Conservation (phyloP, 2,113 vertebrate species). For the Phalacrocorax carbo region DNA sequence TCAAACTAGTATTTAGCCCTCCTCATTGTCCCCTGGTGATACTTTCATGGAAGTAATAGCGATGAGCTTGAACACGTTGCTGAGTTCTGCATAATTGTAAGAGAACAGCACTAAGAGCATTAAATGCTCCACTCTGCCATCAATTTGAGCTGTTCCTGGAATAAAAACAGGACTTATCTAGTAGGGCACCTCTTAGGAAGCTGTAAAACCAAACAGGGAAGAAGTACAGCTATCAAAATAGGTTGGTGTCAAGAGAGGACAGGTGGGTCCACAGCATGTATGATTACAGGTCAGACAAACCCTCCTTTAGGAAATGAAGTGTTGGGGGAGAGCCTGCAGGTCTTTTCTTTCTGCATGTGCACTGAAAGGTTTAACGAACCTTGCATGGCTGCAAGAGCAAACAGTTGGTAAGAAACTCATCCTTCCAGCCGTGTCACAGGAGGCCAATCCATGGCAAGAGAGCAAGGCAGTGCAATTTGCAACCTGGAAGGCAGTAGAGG, state of each 20-base stretch:
- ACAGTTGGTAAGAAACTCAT: not conserved
- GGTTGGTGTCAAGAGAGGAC: not conserved
- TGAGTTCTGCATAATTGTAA: not conserved
- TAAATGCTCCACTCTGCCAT: not conserved
- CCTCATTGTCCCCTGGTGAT: not conserved
- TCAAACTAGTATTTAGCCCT: not conserved
- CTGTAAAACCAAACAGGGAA: not conserved
- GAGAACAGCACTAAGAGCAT: not conserved
- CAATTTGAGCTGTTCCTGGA: not conserved
- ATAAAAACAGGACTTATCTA: not conserved
- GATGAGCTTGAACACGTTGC: not conserved
- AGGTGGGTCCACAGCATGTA: not conserved
- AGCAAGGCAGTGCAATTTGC: not conserved
- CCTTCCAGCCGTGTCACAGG: not conserved
- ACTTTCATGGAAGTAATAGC: not conserved
- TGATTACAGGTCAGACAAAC: not conserved
- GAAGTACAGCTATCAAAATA: not conserved
- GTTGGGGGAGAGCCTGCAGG: not conserved
- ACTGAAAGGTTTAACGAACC: not conserved
- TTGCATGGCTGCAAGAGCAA: not conserved
- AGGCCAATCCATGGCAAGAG: not conserved
- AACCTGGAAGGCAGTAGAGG: not conserved
- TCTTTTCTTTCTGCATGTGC: not conserved
- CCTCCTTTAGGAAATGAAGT: not conserved
- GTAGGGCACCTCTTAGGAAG: not conserved